phyloP scores from a whole-genome alignment of 2,888 invertebrate genomes.

The Mythimna albipuncta region DNA sequence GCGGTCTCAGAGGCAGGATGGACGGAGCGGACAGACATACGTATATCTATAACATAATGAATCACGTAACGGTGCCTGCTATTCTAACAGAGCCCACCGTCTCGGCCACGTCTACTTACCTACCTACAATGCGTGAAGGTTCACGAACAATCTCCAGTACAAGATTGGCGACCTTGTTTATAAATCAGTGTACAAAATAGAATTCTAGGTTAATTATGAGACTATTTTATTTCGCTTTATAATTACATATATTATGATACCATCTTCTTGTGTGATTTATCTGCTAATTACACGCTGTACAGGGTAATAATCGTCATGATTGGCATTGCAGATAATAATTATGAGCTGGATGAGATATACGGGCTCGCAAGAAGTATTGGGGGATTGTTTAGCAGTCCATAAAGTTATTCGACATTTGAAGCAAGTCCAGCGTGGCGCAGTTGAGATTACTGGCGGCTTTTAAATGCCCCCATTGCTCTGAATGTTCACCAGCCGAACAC shows the following conservation, averaged over 20 bases:
- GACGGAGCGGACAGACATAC: conserved; percentile 53
- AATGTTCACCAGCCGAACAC: conserved; percentile 68
- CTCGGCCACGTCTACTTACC: conserved; percentile 78
- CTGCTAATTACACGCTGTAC: conserved; percentile 47
- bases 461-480: conserved; percentile 75
- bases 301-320: conserved; percentile 33
- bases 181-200: conserved; percentile 49
- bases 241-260: conserved; percentile 46
- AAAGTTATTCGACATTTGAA: conserved; percentile 72
- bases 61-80: conserved; percentile 75
- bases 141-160: conserved; percentile 67
- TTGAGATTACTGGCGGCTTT: conserved; percentile 79
- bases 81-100: conserved; percentile 74
- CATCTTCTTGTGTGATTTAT: conserved; percentile 46
- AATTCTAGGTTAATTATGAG: conserved; percentile 58
- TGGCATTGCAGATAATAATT: conserved; percentile 31
- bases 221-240: conserved; percentile 49
- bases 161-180: conserved; percentile 72
- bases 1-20: conserved; percentile 54
- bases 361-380: conserved; percentile 13
- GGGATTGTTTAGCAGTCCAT: conserved; percentile 33
- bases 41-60: conserved; percentile 67
- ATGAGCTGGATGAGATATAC: conserved; percentile 10
- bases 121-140: conserved; percentile 72
- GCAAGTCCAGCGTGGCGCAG: conserved; percentile 71